Evolutionary conservation across 92 coral and sea anemone genomes (phyloP).

Genomic region (Galaxea fascicularis): DNA sequence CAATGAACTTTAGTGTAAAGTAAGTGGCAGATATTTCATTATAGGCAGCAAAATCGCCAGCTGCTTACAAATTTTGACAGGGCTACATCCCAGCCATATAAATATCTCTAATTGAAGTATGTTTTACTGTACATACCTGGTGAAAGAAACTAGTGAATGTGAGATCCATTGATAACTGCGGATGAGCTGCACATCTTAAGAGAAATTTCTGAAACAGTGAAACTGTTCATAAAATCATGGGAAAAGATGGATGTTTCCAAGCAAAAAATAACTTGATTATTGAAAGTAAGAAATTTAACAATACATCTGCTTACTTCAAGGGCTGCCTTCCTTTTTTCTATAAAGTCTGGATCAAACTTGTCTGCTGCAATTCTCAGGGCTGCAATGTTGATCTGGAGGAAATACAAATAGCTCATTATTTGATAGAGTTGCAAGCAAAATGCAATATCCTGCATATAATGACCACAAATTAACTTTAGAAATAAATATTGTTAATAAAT

Average conservation of each 20-base stretch:
- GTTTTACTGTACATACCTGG: slow-evolving; percentile 73
- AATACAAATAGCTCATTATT: background rate
- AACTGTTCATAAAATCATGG: background rate
- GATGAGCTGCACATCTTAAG: slow-evolving; percentile 89
- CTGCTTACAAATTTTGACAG: background rate
- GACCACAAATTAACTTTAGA: background rate
- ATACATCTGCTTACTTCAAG: slow-evolving; percentile 73
- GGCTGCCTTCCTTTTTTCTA: slow-evolving; percentile 89
- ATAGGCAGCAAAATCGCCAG: background rate
- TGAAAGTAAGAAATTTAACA: background rate
- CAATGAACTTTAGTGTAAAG: background rate
- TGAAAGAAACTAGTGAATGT: slow-evolving; percentile 82
- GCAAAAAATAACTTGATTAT: background rate
- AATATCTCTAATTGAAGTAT: too few species aligned
- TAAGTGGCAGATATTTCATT: background rate
- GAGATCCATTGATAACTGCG: slow-evolving; percentile 83
- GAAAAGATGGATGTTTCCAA: background rate
- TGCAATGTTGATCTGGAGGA: slow-evolving; percentile 78
- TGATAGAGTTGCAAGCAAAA: background rate
- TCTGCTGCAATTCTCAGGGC: slow-evolving; percentile 92
- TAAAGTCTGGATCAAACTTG: slow-evolving; percentile 96
- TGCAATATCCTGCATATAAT: too few species aligned
- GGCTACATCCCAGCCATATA: background rate
- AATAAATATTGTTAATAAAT: background rate
- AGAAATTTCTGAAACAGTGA: slow-evolving; percentile 78